A percentile compares a stretch with the other conserved stretches of the same genome.
These are phyloP conservation scores for Tangachromis dhanisi DNA, from an alignment of 2,113 vertebrate genomes.

Conservation along the genomic window DNA sequence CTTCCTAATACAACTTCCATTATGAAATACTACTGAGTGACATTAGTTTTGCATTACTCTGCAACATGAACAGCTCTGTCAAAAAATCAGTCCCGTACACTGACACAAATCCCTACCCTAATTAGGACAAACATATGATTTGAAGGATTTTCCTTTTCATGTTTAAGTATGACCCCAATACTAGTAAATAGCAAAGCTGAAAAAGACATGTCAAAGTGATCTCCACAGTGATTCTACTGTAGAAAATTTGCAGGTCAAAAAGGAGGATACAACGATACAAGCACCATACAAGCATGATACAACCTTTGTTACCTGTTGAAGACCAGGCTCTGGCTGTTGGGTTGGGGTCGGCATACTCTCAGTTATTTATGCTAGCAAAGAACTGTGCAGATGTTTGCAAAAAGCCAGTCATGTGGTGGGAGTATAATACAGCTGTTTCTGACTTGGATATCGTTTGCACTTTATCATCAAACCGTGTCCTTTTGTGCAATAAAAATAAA, in stretches of 20 bases:
- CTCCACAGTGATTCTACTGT: neutral
- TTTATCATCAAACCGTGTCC: neutral
- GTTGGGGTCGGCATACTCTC: neutral
- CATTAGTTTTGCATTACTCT: neutral
- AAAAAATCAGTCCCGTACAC: neutral
- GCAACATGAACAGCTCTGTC: neutral
- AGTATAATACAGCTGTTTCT: neutral
- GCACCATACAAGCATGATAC: neutral
- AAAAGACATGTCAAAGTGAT: neutral
- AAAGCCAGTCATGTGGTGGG: neutral
- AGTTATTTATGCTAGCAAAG: neutral
- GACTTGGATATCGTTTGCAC: rapidly evolving
- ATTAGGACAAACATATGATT: neutral
- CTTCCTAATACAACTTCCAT: constrained; percentile 29
- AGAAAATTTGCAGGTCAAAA: neutral
- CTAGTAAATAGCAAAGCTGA: neutral
- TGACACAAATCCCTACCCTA: neutral
- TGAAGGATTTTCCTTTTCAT: neutral
- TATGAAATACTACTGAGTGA: neutral
- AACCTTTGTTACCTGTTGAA: neutral
- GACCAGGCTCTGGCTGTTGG: neutral
- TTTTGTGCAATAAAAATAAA: neutral
- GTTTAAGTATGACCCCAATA: neutral
- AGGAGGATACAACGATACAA: neutral
- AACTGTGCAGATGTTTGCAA: neutral